Conservation (phyloP, 2,797 vertebrate species). For the Staurois parvus region DNA sequence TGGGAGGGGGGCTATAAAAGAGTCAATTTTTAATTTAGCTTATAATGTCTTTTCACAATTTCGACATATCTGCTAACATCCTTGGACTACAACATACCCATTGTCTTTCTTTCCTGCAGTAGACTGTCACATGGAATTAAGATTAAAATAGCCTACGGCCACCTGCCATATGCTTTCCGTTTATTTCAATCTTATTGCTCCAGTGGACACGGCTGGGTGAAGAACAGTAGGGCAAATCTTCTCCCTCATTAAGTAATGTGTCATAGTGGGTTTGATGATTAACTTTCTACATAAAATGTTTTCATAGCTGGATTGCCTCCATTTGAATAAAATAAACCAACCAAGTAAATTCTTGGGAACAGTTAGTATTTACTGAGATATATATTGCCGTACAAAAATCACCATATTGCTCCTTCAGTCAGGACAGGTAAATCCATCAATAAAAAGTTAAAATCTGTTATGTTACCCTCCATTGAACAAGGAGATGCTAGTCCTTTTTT, state of each 20-base stretch:
- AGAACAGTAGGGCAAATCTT: slow-evolving; percentile 25
- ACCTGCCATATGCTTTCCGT: slow-evolving; percentile 30
- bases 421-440: no score
- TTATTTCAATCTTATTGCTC: slow-evolving; percentile 22
- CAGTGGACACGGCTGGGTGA: slow-evolving; percentile 16
- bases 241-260: slow-evolving; percentile 39
- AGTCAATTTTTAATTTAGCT: no score
- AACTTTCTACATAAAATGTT: slow-evolving; percentile 3
- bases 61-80: not conserved
- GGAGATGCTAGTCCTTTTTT: no score
- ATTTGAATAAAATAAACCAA: not conserved
- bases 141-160: slow-evolving; percentile 3
- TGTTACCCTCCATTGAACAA: no score
- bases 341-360: not conserved
- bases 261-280: slow-evolving; percentile 33
- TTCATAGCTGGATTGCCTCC: not conserved
- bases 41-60: no score
- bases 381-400: no score
- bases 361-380: no score
- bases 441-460: no score
- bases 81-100: not conserved
- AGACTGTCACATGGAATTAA: slow-evolving; percentile 30
- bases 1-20: no score
- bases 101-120: not conserved
- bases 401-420: no score